Percentiles rank a stretch among this genome's conserved stretches.
Conservation (phyloP, 2,888 invertebrate genomes). For the Cistogaster globosa region DNA sequence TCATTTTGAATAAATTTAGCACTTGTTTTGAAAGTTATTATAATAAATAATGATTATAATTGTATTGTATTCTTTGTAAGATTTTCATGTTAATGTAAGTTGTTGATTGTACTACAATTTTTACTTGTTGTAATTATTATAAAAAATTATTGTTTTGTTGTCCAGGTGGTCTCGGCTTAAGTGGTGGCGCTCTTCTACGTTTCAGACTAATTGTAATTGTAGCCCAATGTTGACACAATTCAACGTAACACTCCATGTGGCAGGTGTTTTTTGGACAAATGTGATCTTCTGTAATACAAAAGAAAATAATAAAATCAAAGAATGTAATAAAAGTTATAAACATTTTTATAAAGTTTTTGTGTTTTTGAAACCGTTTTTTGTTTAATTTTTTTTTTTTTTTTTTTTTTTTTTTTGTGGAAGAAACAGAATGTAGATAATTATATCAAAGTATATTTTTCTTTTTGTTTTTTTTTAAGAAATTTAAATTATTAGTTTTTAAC, state of each 20-base stretch:
- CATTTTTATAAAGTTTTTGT: not conserved
- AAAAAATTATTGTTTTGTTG: constrained; percentile 41
- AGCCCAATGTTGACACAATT: constrained; percentile 74
- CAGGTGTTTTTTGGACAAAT: constrained; percentile 69
- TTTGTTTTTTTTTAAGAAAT: too few relatives aligned
- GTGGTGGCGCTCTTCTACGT: constrained; percentile 78
- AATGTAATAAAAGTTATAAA: not conserved
- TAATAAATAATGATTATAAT: not conserved
- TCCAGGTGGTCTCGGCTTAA: constrained; percentile 80
- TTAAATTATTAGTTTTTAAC: too few relatives aligned
- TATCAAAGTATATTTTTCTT: too few relatives aligned
- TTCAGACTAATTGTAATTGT: constrained; percentile 76
- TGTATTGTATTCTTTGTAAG: not conserved
- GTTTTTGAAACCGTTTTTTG: too few relatives aligned
- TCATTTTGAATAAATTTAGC: constrained; percentile 55
- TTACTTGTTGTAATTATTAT: not conserved
- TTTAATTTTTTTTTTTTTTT: too few relatives aligned
- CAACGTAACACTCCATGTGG: constrained; percentile 76
- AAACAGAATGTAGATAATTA: too few relatives aligned
- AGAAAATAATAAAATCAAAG: constrained; percentile 63
- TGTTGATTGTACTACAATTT: constrained; percentile 16
- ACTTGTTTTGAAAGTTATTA: constrained; percentile 37
- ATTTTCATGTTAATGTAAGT: constrained; percentile 34
- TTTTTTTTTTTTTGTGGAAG: too few relatives aligned
- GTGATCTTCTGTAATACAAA: constrained; percentile 63